Conservation (phyloP, 2,888 invertebrate species). For the Leptopilina drosophilae region DNA sequence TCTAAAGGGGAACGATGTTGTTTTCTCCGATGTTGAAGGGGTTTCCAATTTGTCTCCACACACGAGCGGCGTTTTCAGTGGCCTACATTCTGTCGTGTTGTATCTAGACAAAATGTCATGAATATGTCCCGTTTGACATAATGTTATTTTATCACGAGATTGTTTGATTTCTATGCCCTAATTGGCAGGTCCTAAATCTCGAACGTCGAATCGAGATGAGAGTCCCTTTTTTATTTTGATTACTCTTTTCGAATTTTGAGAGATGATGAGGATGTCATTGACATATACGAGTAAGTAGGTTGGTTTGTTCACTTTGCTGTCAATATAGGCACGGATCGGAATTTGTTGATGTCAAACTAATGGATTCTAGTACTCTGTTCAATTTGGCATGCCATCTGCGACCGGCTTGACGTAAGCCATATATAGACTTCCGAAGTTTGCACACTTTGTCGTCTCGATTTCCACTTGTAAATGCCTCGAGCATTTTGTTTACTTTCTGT, state of each 20-base stretch:
- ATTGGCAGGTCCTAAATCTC: background rate
- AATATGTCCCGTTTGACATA: too few species aligned
- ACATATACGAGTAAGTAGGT: background rate
- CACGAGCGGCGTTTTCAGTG: too few species aligned
- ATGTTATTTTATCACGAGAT: background rate
- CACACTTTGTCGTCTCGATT: background rate
- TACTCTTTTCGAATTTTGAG: conserved; percentile 47
- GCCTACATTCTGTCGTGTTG: too few species aligned
- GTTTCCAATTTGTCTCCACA: too few species aligned
- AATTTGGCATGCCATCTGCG: background rate
- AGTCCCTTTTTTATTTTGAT: conserved; percentile 42
- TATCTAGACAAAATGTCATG: too few species aligned
- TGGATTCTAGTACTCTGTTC: background rate
- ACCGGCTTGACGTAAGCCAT: background rate
- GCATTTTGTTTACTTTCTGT: too few species aligned
- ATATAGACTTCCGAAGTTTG: background rate
- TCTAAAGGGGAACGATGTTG: too few species aligned
- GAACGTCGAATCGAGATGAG: conserved; percentile 48
- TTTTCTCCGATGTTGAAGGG: too few species aligned
- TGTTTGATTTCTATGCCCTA: background rate
- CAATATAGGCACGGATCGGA: background rate
- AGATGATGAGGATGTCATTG: background rate
- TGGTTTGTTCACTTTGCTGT: background rate
- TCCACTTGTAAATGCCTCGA: too few species aligned
- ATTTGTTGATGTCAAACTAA: background rate